Conservation (phyloP, 2,888 invertebrate species). For the Gortyna flavago region DNA sequence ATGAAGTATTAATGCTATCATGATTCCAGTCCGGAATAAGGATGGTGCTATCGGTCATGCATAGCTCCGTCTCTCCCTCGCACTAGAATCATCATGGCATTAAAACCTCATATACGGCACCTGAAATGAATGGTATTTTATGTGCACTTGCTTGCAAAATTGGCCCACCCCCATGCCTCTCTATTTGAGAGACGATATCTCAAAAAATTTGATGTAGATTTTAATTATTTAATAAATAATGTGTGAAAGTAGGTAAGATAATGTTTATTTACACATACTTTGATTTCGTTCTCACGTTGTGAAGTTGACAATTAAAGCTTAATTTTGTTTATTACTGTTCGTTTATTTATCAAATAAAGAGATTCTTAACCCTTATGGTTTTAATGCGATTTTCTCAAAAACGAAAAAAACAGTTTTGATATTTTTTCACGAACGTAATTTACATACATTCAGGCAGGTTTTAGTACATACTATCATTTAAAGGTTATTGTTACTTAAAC, state of each 20-base stretch:
- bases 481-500: neutral
- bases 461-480: neutral
- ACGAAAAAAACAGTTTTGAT: neutral
- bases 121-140: constrained; percentile 3
- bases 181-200: neutral
- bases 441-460: neutral
- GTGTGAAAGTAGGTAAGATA: neutral
- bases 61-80: neutral
- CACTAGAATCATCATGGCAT: neutral
- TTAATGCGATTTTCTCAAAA: too few relatives aligned
- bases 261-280: neutral
- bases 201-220: neutral
- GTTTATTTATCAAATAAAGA: neutral
- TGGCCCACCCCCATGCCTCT: neutral
- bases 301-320: neutral
- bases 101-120: neutral
- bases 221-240: neutral
- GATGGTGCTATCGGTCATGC: neutral
- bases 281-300: neutral
- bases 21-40: neutral
- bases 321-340: neutral
- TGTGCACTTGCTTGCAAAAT: neutral
- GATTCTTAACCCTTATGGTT: neutral
- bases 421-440: neutral
- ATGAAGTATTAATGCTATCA: neutral